These are phyloP conservation scores for Dolichoris vasculosae DNA, from an alignment of 1,140 invertebrate genomes.

Conservation along the genomic window DNA sequence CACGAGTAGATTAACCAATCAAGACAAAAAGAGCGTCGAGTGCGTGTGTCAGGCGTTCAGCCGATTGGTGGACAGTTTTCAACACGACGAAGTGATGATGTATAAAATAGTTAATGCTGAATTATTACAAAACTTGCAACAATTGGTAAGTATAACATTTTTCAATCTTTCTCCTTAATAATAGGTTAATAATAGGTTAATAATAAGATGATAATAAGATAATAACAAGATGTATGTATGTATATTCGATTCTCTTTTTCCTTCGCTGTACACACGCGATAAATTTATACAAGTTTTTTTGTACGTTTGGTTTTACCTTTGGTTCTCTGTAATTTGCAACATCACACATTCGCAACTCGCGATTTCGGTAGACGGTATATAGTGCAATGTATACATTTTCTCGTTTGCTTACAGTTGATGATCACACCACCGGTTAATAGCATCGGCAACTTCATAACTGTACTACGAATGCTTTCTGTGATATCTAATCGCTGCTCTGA, in stretches of 20 bases:
- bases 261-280: too few relatives aligned
- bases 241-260: too few relatives aligned
- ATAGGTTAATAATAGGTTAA: too few relatives aligned
- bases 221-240: too few relatives aligned
- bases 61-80: slow-evolving; percentile 96
- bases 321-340: too few relatives aligned
- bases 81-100: slow-evolving; percentile 90
- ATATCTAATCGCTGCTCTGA: slow-evolving; percentile 96
- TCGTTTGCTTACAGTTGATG: slow-evolving; percentile 80
- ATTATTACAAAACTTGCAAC: slow-evolving; percentile 93
- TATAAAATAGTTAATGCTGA: slow-evolving; percentile 96
- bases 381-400: slow-evolving; percentile 16
- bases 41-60: slow-evolving; percentile 97
- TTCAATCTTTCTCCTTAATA: background rate
- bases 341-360: too few relatives aligned
- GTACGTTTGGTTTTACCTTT: too few relatives aligned
- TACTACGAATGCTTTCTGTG: slow-evolving; percentile 94
- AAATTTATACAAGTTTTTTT: too few relatives aligned
- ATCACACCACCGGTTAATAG: slow-evolving; percentile 94
- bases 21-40: slow-evolving; percentile 98
- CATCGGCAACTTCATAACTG: slow-evolving; percentile 95
- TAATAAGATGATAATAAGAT: too few relatives aligned
- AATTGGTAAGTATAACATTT: slow-evolving; percentile 79
- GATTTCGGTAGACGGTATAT: too few relatives aligned
- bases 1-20: slow-evolving; percentile 90